Evolutionary conservation across 2,113 vertebrate genomes (phyloP).

Genomic region (Alaudala cheleensis): DNA sequence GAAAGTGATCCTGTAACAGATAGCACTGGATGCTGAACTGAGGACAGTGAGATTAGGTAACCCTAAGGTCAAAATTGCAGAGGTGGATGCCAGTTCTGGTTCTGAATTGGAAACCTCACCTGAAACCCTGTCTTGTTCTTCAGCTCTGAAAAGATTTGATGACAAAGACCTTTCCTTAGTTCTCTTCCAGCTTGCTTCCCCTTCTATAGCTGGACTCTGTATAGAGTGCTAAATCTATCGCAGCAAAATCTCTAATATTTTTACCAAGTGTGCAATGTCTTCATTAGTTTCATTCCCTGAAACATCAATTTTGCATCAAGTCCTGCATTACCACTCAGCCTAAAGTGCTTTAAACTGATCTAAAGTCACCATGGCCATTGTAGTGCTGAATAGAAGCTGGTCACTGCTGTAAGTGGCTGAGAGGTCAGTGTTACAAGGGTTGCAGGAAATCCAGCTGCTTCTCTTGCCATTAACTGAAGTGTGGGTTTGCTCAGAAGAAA

Average conservation of each 20-base stretch:
- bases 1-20: neutral
- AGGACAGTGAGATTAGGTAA: neutral
- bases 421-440: neutral
- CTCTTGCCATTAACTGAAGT: neutral
- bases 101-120: neutral
- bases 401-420: neutral
- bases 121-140: neutral
- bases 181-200: neutral
- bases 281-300: neutral
- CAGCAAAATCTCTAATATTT: neutral
- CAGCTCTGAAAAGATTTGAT: neutral
- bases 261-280: neutral
- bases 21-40: rapidly evolving
- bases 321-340: neutral
- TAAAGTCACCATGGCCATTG: neutral
- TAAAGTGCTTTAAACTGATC: neutral
- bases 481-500: neutral
- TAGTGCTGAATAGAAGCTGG: neutral
- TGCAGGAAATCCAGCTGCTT: neutral
- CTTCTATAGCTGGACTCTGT: neutral
- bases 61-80: neutral
- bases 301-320: neutral
- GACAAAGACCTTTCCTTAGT: neutral
- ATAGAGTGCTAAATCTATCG: neutral
- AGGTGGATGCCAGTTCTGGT: neutral